Percentiles rank a stretch among this genome's conserved stretches.
phyloP scores from a whole-genome alignment of 2,888 invertebrate species.

The Liodrosophila aerea region DNA sequence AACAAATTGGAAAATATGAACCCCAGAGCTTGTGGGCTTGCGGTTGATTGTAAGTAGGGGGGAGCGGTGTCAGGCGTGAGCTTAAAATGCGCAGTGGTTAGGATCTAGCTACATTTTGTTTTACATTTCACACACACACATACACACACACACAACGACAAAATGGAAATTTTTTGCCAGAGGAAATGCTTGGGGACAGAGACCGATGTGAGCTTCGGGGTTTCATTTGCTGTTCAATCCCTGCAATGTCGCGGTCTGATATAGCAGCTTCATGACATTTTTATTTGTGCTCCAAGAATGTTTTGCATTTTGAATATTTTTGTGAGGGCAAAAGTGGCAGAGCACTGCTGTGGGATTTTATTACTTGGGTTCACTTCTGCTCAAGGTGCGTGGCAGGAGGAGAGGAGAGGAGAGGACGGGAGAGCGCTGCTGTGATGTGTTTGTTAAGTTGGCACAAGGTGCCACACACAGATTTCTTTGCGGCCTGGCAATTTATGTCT shows the following conservation, averaged over 20 bases:
- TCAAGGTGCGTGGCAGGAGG: neutral
- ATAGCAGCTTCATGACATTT: conserved; percentile 64
- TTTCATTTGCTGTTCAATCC: conserved; percentile 40
- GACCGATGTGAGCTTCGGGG: neutral
- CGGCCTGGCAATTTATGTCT: conserved; percentile 43
- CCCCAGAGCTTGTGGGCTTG: conserved; percentile 37
- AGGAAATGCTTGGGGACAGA: neutral
- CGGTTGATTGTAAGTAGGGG: conserved; percentile 5
- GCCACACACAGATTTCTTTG: conserved; percentile 55
- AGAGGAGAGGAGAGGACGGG: neutral
- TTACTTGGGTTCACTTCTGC: conserved; percentile 31
- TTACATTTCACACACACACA: conserved; percentile 27
- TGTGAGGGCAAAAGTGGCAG: too few relatives aligned
- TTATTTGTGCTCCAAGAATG: conserved; percentile 66
- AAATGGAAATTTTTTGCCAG: conserved; percentile 62
- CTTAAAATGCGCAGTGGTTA: conserved; percentile 51
- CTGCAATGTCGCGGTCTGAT: conserved; percentile 37
- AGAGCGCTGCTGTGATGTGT: conserved; percentile 48
- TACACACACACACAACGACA: too few relatives aligned
- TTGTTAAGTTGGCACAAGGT: conserved; percentile 59
- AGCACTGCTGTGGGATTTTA: conserved; percentile 34
- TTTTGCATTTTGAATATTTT: conserved; percentile 75
- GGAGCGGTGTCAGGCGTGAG: conserved; percentile 11
- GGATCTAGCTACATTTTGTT: conserved; percentile 25
- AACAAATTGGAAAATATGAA: conserved; percentile 77